Evolutionary conservation across 1,140 invertebrate species (phyloP).

Genomic region (Ostrea denselamellosa): DNA sequence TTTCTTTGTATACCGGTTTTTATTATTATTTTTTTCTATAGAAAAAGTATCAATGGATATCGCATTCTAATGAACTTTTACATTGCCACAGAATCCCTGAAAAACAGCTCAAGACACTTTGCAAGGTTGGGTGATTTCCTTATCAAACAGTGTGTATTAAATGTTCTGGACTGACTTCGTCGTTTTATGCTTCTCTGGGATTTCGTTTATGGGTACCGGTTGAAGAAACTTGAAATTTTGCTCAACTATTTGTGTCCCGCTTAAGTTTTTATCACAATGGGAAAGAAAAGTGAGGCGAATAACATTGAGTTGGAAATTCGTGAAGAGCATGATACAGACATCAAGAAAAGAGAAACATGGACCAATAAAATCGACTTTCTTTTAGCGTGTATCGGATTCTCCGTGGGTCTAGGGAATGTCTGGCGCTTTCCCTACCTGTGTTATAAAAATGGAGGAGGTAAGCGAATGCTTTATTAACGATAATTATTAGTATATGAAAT

Average conservation of each 20-base stretch:
- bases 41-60: slow-evolving; percentile 26
- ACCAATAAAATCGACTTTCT: slow-evolving; percentile 79
- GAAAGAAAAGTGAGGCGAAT: not conserved
- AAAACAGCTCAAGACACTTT: not conserved
- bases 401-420: slow-evolving; percentile 80
- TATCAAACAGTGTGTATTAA: not conserved
- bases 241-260: not conserved
- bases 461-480: slow-evolving; percentile 70
- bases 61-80: not conserved
- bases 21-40: not conserved
- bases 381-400: slow-evolving; percentile 78
- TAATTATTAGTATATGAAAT: too few relatives aligned
- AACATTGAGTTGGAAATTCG: not conserved
- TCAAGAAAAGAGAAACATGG: slow-evolving; percentile 81
- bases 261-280: not conserved
- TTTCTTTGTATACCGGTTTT: slow-evolving; percentile 28
- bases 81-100: not conserved
- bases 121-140: slow-evolving; percentile 30
- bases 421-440: slow-evolving; percentile 81
- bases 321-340: slow-evolving; percentile 43
- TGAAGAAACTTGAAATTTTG: not conserved
- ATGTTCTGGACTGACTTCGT: not conserved
- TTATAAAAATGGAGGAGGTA: slow-evolving; percentile 79
- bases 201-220: not conserved
- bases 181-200: not conserved